A percentile compares a stretch with the other conserved stretches of the same genome.
These are phyloP conservation scores for Achroia grisella DNA, from an alignment of 1,140 invertebrate species.

Conservation along the genomic window DNA sequence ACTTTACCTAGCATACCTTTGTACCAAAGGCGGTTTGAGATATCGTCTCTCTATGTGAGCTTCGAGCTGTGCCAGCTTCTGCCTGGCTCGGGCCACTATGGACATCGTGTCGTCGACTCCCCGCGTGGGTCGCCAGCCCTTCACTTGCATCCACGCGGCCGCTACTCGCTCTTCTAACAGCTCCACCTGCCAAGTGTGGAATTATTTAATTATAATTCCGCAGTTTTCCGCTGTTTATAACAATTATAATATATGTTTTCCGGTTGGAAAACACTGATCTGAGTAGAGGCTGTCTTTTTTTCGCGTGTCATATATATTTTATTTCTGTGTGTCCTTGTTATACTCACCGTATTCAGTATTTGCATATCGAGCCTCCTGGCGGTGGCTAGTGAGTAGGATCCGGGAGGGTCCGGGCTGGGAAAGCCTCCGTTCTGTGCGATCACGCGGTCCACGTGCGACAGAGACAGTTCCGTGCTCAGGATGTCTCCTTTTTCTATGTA, in stretches of 20 bases:
- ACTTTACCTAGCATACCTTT: conserved; percentile 55
- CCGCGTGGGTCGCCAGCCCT: conserved; percentile 92
- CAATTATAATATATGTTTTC: no score
- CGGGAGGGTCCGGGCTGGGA: conserved; percentile 76
- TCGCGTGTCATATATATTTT: no score
- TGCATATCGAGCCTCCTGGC: conserved; percentile 87
- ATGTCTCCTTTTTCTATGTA: conserved; percentile 77
- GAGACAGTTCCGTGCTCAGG: conserved; percentile 71
- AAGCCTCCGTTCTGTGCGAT: conserved; percentile 50
- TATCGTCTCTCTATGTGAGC: conserved; percentile 94
- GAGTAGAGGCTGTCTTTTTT: no score
- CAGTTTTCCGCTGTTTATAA: no score
- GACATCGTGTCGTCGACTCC: conserved; percentile 75
- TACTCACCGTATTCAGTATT: conserved; percentile 81
- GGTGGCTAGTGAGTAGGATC: conserved; percentile 81
- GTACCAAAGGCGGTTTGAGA: conserved; percentile 92
- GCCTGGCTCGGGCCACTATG: conserved; percentile 72
- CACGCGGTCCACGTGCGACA: conserved; percentile 65
- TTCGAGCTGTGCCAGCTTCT: conserved; percentile 88
- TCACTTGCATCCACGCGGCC: conserved; percentile 94
- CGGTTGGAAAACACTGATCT: no score
- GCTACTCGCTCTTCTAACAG: conserved; percentile 93
- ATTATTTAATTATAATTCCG: no score
- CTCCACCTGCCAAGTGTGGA: conserved; percentile 81
- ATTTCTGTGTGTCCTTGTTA: no score